Base-by-base conservation (phyloP, 1,140 invertebrate genomes). In the Drosophila pectinifera region DNA sequence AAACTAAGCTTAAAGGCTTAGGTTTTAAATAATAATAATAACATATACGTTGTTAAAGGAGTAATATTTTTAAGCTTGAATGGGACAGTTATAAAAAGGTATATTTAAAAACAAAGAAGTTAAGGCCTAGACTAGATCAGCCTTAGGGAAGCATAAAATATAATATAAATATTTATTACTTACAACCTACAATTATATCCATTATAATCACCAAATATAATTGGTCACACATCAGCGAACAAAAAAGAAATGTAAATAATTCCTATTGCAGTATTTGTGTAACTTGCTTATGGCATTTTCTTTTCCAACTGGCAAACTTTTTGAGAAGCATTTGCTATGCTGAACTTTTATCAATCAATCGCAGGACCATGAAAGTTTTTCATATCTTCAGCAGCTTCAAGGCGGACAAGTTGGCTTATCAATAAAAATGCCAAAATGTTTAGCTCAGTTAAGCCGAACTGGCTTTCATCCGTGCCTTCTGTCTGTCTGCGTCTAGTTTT, bases 331-430 rank as follows among this genome's bases (percentile, higher is more conserved):
- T 64, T 64, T 13, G 31, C 14, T 22, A 46, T 36, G 61, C 46
- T 10, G 46, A 72, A 70, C 24, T 72, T 72, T 56, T 70, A 72
- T 72, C 68, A 70, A 70, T 72, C 68, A 72, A 70, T 57, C 26
- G 20, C 68, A 70, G 36, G 13, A 20, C 42, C 65, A 48, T 16
- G 34, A 18, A 72, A 72, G 24, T 70, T 57, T 43, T 43, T 64
- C 34, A 70, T 48, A 72, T 56, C 64, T 31, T 16, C 28, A 10
- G 7, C 4, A 57, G 42, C 26, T 39, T 39, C 16, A n/a, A 14
- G 45, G 20, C 18, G 13, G 20, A 34, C 64, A 31, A 48, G 20
- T 41, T 48, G 53, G 64, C 68, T 72, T 70, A 57, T 72, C 68
- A 56, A 70, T 72, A 57, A 57, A 58, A 57, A 70, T 70, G 51